Percentiles rank a stretch among this genome's conserved stretches.
phyloP scores from a whole-genome alignment of 2,888 invertebrate genomes.

The Conomelus anceps region DNA sequence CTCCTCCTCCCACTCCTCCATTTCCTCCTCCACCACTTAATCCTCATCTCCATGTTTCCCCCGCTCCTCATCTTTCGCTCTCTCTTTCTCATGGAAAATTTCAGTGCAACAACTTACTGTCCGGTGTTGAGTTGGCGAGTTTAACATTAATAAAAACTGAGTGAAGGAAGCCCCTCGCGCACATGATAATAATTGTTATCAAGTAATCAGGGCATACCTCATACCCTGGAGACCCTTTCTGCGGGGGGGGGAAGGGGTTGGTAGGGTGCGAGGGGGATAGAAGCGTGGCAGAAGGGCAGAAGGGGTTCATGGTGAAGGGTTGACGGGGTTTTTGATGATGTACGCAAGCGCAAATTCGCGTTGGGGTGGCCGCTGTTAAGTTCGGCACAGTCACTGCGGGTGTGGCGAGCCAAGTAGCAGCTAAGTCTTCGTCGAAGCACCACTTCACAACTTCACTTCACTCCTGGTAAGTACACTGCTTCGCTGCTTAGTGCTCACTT shows the following conservation, averaged over 20 bases:
- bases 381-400: not conserved
- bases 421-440: not conserved
- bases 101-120: not conserved
- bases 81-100: too few species aligned
- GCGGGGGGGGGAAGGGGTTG: not conserved
- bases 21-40: too few species aligned
- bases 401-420: not conserved
- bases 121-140: not conserved
- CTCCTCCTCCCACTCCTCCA: too few species aligned
- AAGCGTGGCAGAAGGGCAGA: not conserved
- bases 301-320: not conserved
- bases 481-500: too few species aligned
- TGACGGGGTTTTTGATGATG: not conserved
- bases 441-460: not conserved
- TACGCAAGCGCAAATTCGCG: not conserved
- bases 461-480: not conserved
- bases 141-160: not conserved
- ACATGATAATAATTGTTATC: not conserved
- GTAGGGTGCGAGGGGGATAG: not conserved
- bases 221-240: not conserved
- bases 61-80: too few species aligned
- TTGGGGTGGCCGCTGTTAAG: not conserved
- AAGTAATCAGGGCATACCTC: not conserved
- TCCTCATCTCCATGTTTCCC: too few species aligned
- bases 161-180: not conserved